phyloP scores from a whole-genome alignment of 2,113 vertebrate genomes.

The Hassar affinis region DNA sequence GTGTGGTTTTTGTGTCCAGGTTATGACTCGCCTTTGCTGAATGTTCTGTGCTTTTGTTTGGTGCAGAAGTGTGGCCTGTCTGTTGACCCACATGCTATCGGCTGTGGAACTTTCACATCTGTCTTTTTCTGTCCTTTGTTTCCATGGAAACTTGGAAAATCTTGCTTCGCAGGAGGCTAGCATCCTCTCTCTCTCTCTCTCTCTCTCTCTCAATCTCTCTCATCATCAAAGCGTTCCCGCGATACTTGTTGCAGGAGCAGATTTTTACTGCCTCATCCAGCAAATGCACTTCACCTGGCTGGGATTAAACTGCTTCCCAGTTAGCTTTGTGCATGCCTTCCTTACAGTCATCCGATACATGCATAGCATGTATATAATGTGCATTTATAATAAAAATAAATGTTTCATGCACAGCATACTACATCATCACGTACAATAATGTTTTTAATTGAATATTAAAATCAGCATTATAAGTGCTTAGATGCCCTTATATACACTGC shows the following conservation, averaged over 20 bases:
- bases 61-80: slow-evolving; percentile 8
- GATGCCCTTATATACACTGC: neutral
- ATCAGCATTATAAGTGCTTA: neutral
- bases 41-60: neutral
- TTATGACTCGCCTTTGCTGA: neutral
- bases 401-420: neutral
- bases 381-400: neutral
- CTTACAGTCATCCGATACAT: neutral
- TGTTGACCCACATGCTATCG: slow-evolving; percentile 9
- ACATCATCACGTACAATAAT: neutral
- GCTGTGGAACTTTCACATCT: slow-evolving; percentile 42
- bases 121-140: slow-evolving; percentile 39
- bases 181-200: slow-evolving; percentile 34
- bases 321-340: slow-evolving; percentile 13
- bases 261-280: slow-evolving; percentile 33
- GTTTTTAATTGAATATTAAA: neutral
- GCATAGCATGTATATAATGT: neutral
- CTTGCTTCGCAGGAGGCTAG: slow-evolving; percentile 30
- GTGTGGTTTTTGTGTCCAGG: too few relatives aligned
- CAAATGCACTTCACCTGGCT: slow-evolving; percentile 26
- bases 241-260: slow-evolving; percentile 37
- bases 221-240: slow-evolving; percentile 20
- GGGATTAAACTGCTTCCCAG: slow-evolving; percentile 22
- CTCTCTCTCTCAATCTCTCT: slow-evolving; percentile 44
- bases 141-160: slow-evolving; percentile 33